Base-by-base conservation (phyloP, 2,888 invertebrate genomes). In the Drosophila robusta region DNA sequence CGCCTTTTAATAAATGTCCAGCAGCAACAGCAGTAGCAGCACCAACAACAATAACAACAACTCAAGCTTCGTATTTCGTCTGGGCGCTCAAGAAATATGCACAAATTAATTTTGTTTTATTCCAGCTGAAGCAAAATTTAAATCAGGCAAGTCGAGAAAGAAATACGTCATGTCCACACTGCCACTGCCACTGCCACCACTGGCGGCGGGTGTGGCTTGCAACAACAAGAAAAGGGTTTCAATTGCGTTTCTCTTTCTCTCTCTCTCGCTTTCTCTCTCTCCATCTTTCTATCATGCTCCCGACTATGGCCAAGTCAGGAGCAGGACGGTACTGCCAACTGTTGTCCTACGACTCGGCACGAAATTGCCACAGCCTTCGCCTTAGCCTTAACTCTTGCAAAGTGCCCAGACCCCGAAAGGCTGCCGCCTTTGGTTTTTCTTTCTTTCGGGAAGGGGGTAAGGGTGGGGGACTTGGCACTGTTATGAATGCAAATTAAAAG, bases 401-500 rank as follows among this genome's bases (percentile, higher is more conserved):
- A 65, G 46, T 41, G 51, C 38, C 29, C 56, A 34, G 22, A 4
- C 50, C 47, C 42, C 44, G 34, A 9, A 50, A 36, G 47, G 45
- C 34, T 9, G 51, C 54, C 60, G 63, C 54, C 64, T 64, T 60
- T 63, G 54, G 45, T 32, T 75, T 49, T 39, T 60, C 41, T 36
- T 52, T 11, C 7, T 39, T 16, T 14, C 36, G 8, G 14, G 14
- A 14, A n/a, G 34, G 6, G 18, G 38, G 32, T 45, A 38, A 29
- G 2, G 12, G 38, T 36, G 29, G 24, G 46, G 66, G 22, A 46
- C 63, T 44, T 67, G 78, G 75, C 74, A 68, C 89, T 90, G 90
- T 90, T 90, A 89, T 91, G 90, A 90, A 90, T 90, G 90, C 91
- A 90, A 91, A 90, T 90, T 91, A 90, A 90, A 90, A 91, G 90